These are phyloP conservation scores for Tridacna gigas DNA, from an alignment of 2,888 invertebrate genomes.

Conservation along the genomic window DNA sequence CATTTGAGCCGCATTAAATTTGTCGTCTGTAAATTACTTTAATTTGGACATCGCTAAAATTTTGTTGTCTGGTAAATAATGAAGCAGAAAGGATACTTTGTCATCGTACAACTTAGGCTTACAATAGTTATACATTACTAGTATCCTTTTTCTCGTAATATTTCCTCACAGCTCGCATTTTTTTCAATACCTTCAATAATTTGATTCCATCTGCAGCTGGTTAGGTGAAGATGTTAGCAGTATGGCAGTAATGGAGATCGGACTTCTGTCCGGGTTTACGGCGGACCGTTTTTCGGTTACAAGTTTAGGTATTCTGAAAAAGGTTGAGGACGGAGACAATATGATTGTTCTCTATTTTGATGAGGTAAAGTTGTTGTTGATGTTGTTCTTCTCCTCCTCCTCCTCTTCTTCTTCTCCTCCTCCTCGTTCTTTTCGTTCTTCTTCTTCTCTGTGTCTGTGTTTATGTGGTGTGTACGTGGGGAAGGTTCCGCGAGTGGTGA, in stretches of 20 bases:
- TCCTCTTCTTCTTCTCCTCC: no score
- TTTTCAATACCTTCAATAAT: neutral
- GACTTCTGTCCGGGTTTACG: conserved; percentile 36
- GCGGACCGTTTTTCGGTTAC: conserved; percentile 35
- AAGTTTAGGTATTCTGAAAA: conserved; percentile 72
- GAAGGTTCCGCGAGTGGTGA: no score
- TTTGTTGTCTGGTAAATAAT: no score
- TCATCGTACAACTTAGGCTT: neutral
- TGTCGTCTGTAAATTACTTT: no score
- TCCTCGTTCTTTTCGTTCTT: no score
- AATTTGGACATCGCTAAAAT: no score
- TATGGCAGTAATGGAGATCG: conserved; percentile 40
- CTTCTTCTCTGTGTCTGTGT: no score
- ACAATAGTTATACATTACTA: neutral
- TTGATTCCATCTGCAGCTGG: conserved; percentile 22
- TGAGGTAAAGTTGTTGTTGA: conserved; percentile 73
- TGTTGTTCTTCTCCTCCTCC: no score
- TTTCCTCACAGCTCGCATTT: neutral
- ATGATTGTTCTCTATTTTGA: conserved; percentile 84
- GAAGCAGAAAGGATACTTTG: neutral
- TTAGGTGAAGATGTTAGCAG: conserved; percentile 39
- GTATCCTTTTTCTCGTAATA: neutral
- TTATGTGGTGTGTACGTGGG: no score
- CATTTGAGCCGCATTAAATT: no score
- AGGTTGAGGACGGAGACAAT: conserved; percentile 82